phyloP scores from a whole-genome alignment of 2,888 invertebrate genomes.

The Allacma fusca region DNA sequence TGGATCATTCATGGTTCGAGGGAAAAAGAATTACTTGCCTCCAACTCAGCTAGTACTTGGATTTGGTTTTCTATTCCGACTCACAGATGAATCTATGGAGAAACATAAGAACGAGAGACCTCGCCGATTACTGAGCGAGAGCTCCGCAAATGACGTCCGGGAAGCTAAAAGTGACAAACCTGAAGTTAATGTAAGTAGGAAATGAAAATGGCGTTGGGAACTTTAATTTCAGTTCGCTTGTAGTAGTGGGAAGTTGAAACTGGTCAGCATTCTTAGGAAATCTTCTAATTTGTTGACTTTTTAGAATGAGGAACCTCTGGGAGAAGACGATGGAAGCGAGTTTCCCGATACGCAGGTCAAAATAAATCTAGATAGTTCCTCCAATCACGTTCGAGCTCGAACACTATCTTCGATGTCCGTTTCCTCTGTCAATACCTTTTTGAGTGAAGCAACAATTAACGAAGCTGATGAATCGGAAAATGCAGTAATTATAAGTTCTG shows the following conservation, averaged over 20 bases:
- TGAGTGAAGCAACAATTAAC: conserved; percentile 64
- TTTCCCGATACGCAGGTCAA: conserved; percentile 61
- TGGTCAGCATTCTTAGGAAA: too few relatives aligned
- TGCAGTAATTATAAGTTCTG: conserved; percentile 55
- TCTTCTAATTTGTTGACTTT: too few relatives aligned
- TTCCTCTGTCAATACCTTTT: conserved; percentile 44
- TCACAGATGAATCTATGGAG: conserved; percentile 89
- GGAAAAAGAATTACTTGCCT: conserved; percentile 96
- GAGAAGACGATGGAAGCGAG: conserved; percentile 51
- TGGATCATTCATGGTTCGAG: conserved; percentile 96
- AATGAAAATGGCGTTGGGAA: conserved; percentile 22
- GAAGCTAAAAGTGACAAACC: neutral
- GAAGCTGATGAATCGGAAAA: conserved; percentile 63
- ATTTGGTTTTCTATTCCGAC: conserved; percentile 87
- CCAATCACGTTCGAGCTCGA: conserved; percentile 55
- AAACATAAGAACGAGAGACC: conserved; percentile 63
- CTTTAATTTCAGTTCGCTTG: too few relatives aligned
- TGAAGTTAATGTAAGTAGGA: conserved; percentile 11
- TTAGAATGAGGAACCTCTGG: neutral
- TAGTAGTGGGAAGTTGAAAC: too few relatives aligned
- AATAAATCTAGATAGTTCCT: conserved; percentile 44
- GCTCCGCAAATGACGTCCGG: conserved; percentile 5
- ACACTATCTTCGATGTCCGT: conserved; percentile 46
- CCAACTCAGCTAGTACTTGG: conserved; percentile 92
- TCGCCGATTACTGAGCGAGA: conserved; percentile 32